Percentiles rank a stretch among this genome's conserved stretches.
Conservation (phyloP, 2,113 vertebrate species). For the Jacana jacana region DNA sequence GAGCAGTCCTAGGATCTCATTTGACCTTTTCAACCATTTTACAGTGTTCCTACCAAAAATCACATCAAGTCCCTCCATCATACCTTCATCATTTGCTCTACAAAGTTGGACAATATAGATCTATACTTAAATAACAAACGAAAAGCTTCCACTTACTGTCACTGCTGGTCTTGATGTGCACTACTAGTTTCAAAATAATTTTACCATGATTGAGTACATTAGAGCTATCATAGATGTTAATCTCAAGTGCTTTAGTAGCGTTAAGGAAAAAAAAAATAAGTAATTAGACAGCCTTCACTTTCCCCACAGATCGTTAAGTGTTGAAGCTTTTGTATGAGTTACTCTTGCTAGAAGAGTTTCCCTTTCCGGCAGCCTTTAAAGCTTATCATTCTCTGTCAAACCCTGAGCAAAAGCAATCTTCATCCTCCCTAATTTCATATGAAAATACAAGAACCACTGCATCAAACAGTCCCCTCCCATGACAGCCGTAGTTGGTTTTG, state of each 20-base stretch:
- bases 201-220: neutral
- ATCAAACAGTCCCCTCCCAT: neutral
- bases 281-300: neutral
- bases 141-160: neutral
- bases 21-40: neutral
- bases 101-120: neutral
- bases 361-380: neutral
- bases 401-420: neutral
- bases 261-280: neutral
- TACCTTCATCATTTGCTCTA: neutral
- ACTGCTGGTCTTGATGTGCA: accelerated
- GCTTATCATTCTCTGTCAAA: neutral
- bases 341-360: neutral
- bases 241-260: neutral
- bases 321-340: neutral
- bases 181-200: neutral
- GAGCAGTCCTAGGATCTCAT: neutral
- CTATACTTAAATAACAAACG: neutral
- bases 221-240: neutral
- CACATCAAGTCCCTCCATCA: neutral
- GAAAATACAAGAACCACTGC: neutral
- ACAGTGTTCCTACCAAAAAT: neutral
- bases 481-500: neutral
- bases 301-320: neutral
- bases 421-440: neutral